Percentiles rank a stretch among this genome's conserved stretches.
Evolutionary conservation across 1,140 invertebrate genomes (phyloP).

Genomic region (Epicauta chinensis): DNA sequence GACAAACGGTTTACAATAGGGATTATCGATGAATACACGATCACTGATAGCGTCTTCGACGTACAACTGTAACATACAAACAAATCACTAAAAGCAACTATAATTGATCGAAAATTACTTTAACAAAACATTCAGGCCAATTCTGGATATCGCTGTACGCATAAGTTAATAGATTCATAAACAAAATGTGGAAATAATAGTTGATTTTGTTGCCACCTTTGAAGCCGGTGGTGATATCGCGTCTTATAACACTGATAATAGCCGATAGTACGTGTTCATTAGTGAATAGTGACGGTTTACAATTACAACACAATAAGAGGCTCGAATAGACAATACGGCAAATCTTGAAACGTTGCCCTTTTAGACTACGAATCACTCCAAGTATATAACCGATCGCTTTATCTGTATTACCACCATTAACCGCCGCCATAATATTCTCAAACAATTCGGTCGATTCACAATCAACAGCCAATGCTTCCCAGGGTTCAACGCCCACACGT

Average conservation of each 20-base stretch:
- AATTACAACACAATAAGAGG: slow-evolving; percentile 76
- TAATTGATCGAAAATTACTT: slow-evolving; percentile 45
- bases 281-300: slow-evolving; percentile 68
- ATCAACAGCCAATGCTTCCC: slow-evolving; percentile 53
- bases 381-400: slow-evolving; percentile 46
- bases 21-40: slow-evolving; percentile 86
- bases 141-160: slow-evolving; percentile 70
- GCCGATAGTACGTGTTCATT: slow-evolving; percentile 75
- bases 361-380: slow-evolving; percentile 61
- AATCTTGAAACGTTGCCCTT: slow-evolving; percentile 66
- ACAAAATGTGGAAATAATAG: slow-evolving; percentile 73
- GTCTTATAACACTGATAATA: slow-evolving; percentile 73
- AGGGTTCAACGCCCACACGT: slow-evolving; percentile 44
- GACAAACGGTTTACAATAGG: slow-evolving; percentile 85
- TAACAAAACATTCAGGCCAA: slow-evolving; percentile 74
- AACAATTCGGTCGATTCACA: slow-evolving; percentile 55
- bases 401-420: slow-evolving; percentile 56
- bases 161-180: slow-evolving; percentile 77
- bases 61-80: slow-evolving; percentile 66
- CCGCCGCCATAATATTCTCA: slow-evolving; percentile 50
- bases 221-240: slow-evolving; percentile 63
- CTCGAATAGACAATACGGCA: slow-evolving; percentile 72
- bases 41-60: slow-evolving; percentile 92
- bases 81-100: too few relatives aligned
- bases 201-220: slow-evolving; percentile 72